Percentiles rank a stretch among this genome's conserved stretches.
These are phyloP conservation scores for Cliona cf. orientalis DNA, from an alignment of 37 sponge, comb jelly and placozoan genomes.

Conservation along the genomic window DNA sequence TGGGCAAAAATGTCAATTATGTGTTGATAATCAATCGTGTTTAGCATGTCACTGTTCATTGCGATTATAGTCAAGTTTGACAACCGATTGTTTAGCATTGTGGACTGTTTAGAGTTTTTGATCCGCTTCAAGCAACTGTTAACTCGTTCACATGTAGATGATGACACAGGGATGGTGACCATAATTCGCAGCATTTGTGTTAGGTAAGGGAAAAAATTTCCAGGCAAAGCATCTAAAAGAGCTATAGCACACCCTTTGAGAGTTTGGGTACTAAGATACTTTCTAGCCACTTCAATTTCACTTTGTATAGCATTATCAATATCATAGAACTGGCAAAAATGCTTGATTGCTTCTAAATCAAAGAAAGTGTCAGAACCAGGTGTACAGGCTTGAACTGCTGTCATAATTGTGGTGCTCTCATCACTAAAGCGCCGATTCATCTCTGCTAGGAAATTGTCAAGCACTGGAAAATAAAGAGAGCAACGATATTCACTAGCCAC, in stretches of 20 bases:
- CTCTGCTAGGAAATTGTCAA: conserved; percentile 8
- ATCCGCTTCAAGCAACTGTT: conserved; percentile 35
- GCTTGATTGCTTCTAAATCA: not conserved
- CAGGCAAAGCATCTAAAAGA: conserved; percentile 15
- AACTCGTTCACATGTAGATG: conserved; percentile 45
- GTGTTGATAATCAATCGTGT: conserved; percentile 5
- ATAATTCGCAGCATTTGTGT: conserved; percentile 11
- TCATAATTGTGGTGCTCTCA: conserved; percentile 12
- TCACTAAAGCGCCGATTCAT: conserved; percentile 9
- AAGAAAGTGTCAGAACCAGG: not conserved
- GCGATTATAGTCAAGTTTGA: conserved; percentile 13
- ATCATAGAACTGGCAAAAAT: not conserved
- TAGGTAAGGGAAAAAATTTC: conserved; percentile 19
- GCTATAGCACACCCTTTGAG: conserved; percentile 6
- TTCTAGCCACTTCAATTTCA: conserved; percentile 25
- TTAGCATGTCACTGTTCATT: conserved; percentile 17
- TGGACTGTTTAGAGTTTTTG: conserved; percentile 15
- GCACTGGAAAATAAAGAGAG: conserved; percentile 12
- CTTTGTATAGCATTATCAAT: conserved; percentile 8
- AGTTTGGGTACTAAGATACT: too few relatives aligned
- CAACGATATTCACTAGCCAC: conserved; percentile 5
- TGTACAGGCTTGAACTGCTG: conserved; percentile 19
- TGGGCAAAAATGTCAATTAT: conserved; percentile 22
- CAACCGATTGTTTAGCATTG: conserved; percentile 14
- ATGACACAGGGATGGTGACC: conserved; percentile 23